Evolutionary conservation across 2,113 vertebrate genomes (phyloP), one percentile per base, ranked within the genome.

Genomic region (Nycticebus coucang): DNA sequence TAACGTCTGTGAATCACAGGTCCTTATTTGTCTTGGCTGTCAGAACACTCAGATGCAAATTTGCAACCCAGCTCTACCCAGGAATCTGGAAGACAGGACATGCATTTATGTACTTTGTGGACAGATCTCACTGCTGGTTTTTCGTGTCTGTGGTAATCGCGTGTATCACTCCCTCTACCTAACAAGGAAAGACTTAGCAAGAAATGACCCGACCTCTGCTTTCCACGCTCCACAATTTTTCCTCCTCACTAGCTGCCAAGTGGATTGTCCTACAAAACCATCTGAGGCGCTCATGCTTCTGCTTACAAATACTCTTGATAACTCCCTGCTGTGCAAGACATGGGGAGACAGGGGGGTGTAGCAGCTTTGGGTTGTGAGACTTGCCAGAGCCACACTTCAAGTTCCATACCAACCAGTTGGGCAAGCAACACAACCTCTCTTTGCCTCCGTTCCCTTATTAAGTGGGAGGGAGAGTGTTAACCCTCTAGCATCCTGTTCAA

Each of bases 131-230:
- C 41, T 3, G 24, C 75, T n/a, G 45, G 28, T 13, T 28, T 35
- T 62, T n/a, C 74, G 2, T 77, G 68, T 77, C 50, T 91, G 68
- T 53, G 13, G 8, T 13, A 30, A 88, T 57, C 14, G 21, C 3
- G 24, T 10, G 0, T 17, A 53, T 69, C 59, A 69, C 57, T 86
- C 41, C 10, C 10, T 19, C 91, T 41, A 7, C 35, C 24, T n/a
- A 78, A 85, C 68, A 96, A 79, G 87, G 14, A 74, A 53, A 72
- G 17, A 15, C 53, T 83, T 7, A 66, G 60, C 55, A 91, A 87
- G 62, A 79, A 75, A 22, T 21, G 8, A n/a, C 5, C 17, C 28
- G 41, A 72, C n/a, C 57, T 71, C 82, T 19, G 30, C 26, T 64
- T 53, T 89, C 13, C 18, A 35, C 37, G 3, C 59, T 71, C 59